Percentiles rank a stretch among this genome's conserved stretches.
These are phyloP conservation scores for Galleria mellonella DNA, from an alignment of 1,140 invertebrate species.

Conservation along the genomic window DNA sequence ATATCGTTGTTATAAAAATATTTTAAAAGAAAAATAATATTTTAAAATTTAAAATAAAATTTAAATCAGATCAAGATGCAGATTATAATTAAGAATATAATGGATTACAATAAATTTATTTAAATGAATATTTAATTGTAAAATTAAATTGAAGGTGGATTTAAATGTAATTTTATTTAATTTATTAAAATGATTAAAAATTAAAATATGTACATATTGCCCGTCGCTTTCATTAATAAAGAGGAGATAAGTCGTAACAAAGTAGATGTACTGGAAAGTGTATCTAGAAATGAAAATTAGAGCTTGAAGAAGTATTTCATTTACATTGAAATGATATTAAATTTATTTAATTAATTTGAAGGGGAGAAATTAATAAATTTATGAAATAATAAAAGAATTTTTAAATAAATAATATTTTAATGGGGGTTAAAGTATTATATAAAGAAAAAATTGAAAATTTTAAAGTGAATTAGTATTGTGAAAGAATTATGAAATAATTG, in stretches of 20 bases:
- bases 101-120: slow-evolving; percentile 37
- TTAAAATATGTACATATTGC: slow-evolving; percentile 75
- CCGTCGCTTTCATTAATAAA: slow-evolving; percentile 26
- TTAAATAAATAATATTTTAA: slow-evolving; percentile 15
- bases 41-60: slow-evolving; percentile 59
- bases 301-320: slow-evolving; percentile 75
- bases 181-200: slow-evolving; percentile 40
- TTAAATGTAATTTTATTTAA: slow-evolving; percentile 49
- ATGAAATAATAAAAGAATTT: slow-evolving; percentile 16
- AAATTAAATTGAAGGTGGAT: slow-evolving; percentile 38
- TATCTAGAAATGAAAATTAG: slow-evolving; percentile 75
- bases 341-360: slow-evolving; percentile 64
- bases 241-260: slow-evolving; percentile 83
- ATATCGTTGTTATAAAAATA: slow-evolving; percentile 11
- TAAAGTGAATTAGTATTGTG: slow-evolving; percentile 72
- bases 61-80: slow-evolving; percentile 77
- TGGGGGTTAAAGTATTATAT: slow-evolving; percentile 59
- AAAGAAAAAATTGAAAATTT: slow-evolving; percentile 59
- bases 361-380: slow-evolving; percentile 48
- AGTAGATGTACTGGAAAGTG: slow-evolving; percentile 82
- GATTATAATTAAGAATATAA: slow-evolving; percentile 44
- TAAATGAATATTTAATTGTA: slow-evolving; percentile 33
- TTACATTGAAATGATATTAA: slow-evolving; percentile 74
- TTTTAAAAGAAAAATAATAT: slow-evolving; percentile 53
- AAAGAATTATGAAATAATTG: slow-evolving; percentile 61